phyloP scores from a whole-genome alignment of 2,888 invertebrate genomes.

The Trichopria drosophilae region DNA sequence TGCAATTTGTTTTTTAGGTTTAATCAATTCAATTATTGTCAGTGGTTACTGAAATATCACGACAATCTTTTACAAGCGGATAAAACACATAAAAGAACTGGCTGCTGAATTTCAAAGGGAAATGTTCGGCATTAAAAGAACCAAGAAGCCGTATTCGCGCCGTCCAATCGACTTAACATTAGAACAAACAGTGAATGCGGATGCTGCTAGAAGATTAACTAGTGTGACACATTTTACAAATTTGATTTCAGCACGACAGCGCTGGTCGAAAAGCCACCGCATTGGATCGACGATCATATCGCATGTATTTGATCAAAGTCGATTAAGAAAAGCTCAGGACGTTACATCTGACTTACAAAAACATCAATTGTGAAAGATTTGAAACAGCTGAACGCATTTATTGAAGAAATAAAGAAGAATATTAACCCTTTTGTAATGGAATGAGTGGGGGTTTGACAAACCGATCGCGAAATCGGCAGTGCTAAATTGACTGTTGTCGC shows the following conservation, averaged over 20 bases:
- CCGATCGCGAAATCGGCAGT: too few species aligned
- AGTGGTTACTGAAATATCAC: slow-evolving; percentile 23
- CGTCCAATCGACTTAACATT: slow-evolving; percentile 34
- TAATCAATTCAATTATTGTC: slow-evolving; percentile 33
- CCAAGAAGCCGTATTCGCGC: slow-evolving; percentile 32
- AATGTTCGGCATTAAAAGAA: slow-evolving; percentile 33
- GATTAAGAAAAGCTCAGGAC: neutral
- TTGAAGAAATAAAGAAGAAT: slow-evolving; percentile 4
- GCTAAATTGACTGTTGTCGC: too few species aligned
- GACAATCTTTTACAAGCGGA: slow-evolving; percentile 26
- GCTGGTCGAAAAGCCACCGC: neutral
- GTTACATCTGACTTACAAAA: slow-evolving; percentile 2
- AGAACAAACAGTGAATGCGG: slow-evolving; percentile 37
- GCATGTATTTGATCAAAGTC: neutral
- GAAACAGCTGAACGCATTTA: slow-evolving; percentile 8
- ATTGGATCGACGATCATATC: neutral
- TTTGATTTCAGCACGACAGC: too few species aligned
- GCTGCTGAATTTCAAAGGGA: slow-evolving; percentile 20
- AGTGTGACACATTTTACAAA: too few species aligned
- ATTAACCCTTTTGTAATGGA: slow-evolving; percentile 14
- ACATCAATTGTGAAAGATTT: neutral
- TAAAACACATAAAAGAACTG: slow-evolving; percentile 29
- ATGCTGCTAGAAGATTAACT: too few species aligned
- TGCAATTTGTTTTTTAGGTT: slow-evolving; percentile 30
- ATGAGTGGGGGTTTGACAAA: too few species aligned